phyloP scores from a whole-genome alignment of 64 coral and sea anemone genomes.

The Montipora cactus region DNA sequence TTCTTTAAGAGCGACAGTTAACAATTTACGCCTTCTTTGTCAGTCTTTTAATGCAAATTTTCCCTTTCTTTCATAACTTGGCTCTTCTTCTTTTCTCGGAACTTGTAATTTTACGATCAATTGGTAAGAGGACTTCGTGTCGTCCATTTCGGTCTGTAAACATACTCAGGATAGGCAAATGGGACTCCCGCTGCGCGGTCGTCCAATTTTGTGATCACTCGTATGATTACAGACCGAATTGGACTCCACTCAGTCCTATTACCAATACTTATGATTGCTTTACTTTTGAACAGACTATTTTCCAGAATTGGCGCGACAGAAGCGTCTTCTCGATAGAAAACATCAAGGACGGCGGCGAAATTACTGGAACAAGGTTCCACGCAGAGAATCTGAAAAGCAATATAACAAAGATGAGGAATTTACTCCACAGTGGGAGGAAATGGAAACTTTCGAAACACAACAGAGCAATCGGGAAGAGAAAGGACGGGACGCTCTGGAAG shows the following conservation, averaged over 20 bases:
- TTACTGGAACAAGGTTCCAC: conserved; percentile 52
- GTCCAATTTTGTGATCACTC: too few species aligned
- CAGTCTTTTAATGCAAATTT: too few species aligned
- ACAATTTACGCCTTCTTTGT: too few species aligned
- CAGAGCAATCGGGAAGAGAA: background rate
- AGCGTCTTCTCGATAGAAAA: conserved; percentile 82
- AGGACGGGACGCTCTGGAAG: background rate
- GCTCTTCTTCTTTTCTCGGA: too few species aligned
- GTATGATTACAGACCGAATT: background rate
- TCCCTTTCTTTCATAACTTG: too few species aligned
- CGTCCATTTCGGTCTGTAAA: too few species aligned
- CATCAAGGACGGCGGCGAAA: conserved; percentile 55
- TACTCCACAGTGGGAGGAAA: conserved; percentile 22
- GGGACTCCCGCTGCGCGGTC: too few species aligned
- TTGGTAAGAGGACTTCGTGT: too few species aligned
- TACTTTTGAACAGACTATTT: conserved; percentile 78
- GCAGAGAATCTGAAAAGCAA: background rate
- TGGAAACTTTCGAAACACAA: background rate
- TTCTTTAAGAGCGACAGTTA: too few species aligned
- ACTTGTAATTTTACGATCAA: too few species aligned
- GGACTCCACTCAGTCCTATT: background rate
- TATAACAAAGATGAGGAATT: background rate
- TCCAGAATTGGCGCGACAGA: conserved; percentile 90
- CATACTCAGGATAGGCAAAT: too few species aligned
- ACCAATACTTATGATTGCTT: background rate